A percentile compares a stretch with the other conserved stretches of the same genome.
Evolutionary conservation across 2,113 vertebrate species (phyloP).

Genomic region (Zapornia atra): DNA sequence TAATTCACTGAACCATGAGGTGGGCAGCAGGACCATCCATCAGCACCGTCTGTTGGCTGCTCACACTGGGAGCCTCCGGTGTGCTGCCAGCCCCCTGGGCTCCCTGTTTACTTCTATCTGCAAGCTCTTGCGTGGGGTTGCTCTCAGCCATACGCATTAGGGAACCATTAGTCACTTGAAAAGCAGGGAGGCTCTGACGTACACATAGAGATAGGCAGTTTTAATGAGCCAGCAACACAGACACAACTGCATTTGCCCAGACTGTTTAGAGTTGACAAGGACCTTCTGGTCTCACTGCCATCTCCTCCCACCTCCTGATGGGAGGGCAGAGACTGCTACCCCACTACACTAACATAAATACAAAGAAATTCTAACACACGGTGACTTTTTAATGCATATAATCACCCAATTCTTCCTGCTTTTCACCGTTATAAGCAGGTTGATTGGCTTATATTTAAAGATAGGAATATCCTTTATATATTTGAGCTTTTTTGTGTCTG

Average conservation of each 20-base stretch:
- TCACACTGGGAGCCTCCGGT: accelerated
- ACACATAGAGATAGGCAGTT: not conserved
- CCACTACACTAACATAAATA: not conserved
- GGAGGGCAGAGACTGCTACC: not conserved
- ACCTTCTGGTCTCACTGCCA: not conserved
- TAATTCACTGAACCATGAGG: not conserved
- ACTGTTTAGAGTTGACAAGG: not conserved
- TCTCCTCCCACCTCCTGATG: not conserved
- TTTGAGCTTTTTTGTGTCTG: not conserved
- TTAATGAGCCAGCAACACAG: not conserved
- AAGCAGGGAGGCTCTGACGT: not conserved
- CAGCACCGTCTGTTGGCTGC: not conserved
- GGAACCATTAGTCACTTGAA: not conserved
- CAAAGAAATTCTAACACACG: not conserved
- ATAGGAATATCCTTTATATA: not conserved
- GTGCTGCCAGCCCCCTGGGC: not conserved
- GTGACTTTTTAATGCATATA: not conserved
- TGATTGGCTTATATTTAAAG: not conserved
- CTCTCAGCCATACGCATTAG: not conserved
- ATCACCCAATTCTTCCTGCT: accelerated
- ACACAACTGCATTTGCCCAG: accelerated
- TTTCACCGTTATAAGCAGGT: not conserved
- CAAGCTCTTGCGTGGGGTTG: not conserved
- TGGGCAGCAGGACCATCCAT: not conserved
- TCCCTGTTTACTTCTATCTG: not conserved